These are phyloP conservation scores for Brachionus rotundiformis DNA, from an alignment of 1,140 invertebrate genomes.

Conservation along the genomic window DNA sequence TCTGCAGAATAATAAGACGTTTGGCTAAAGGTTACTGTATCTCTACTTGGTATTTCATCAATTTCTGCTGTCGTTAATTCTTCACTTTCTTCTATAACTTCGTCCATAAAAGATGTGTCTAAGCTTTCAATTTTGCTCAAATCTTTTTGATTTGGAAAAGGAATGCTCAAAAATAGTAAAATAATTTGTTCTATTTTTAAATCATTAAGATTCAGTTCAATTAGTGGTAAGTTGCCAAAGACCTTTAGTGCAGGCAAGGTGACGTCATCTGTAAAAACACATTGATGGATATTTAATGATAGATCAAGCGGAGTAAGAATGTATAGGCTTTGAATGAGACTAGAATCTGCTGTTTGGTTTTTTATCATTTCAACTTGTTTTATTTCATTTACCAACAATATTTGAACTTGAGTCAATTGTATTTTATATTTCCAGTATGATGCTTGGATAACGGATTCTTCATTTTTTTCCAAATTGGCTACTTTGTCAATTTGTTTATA, in stretches of 20 bases:
- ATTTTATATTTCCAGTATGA: slow-evolving; percentile 49
- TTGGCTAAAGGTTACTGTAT: neutral
- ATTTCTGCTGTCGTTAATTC: neutral
- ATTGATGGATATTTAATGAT: slow-evolving; percentile 35
- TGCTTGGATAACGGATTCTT: slow-evolving; percentile 15
- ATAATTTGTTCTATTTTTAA: neutral
- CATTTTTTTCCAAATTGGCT: too few species aligned
- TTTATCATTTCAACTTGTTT: neutral
- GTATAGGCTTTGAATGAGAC: neutral
- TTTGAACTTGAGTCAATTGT: slow-evolving; percentile 13
- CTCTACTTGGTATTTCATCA: neutral
- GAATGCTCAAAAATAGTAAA: slow-evolving; percentile 35
- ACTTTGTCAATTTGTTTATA: too few species aligned
- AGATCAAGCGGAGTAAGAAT: slow-evolving; percentile 33
- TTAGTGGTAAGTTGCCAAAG: slow-evolving; percentile 29
- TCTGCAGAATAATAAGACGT: neutral
- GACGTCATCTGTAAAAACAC: slow-evolving; percentile 33
- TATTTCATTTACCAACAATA: neutral
- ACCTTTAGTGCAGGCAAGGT: slow-evolving; percentile 26
- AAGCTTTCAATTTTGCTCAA: neutral
- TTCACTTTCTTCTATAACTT: neutral
- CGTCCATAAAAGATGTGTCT: neutral
- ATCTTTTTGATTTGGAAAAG: slow-evolving; percentile 34
- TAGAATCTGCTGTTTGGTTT: neutral
- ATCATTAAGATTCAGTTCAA: slow-evolving; percentile 38